Evolutionary conservation across 2,888 invertebrate genomes (phyloP), one percentile per base, ranked within the genome.

Genomic region (Apamea epomidion): DNA sequence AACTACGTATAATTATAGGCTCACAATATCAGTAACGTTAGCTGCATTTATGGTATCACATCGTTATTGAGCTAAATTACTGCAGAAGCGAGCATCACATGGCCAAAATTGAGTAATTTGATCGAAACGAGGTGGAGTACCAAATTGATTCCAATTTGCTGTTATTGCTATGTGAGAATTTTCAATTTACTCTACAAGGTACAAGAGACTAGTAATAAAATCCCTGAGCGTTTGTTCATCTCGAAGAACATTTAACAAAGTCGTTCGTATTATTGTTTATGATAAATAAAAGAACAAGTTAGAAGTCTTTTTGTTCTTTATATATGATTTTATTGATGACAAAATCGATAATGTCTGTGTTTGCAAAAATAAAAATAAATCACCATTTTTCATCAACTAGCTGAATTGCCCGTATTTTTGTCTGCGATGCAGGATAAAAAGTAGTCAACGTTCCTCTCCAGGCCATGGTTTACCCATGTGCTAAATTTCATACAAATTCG

Each of bases 81-180:
- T 74, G 45, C 71, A 51, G 37, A 60, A 73, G 72, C 73, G 54
- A 69, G 73, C 67, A 82, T 82, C 54, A 42, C 37, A 79, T 76
- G 42, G 18, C 74, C 48, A 32, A 76, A 84, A 85, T 87, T 82
- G 76, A 82, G 74, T 78, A 83, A 87, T 85, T 78, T 80, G 73
- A 77, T 87, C 79, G 64, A 42, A 45, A 18, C 21, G 70, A 54
- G 68, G 58, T 65, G 65, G 45, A 68, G n/a, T 21, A 45, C 37
- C 64, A 79, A 85, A 85, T 80, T 84, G 74, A 85, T 81, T 76
- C 37, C 81, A 81, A 83, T 82, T 79, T 82, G 16, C 37, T 54
- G 60, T 60, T 74, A 75, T 78, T 87, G 75, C 76, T 78, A 25
- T 62, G 65, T 32, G 51, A 60, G 69, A 73, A 45, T 76, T 81